These are phyloP conservation scores for Pachyrhynchus sulphureomaculatus DNA, from an alignment of 1,140 invertebrate genomes.

Conservation along the genomic window DNA sequence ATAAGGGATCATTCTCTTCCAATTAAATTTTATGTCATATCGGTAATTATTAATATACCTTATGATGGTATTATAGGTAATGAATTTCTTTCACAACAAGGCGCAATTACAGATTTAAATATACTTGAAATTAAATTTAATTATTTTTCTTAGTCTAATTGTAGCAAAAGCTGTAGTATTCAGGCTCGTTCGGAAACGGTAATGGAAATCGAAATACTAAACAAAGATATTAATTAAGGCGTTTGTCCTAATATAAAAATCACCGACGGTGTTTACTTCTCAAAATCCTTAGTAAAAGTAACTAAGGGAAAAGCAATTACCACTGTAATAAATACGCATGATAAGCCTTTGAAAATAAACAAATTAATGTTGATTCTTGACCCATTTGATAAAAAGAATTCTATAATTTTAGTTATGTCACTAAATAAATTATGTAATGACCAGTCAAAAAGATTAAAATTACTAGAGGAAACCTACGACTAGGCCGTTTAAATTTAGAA, in stretches of 20 bases:
- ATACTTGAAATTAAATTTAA: background rate
- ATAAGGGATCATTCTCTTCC: background rate
- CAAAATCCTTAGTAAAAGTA: slow-evolving; percentile 21
- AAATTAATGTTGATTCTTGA: background rate
- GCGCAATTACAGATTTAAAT: background rate
- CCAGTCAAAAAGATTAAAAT: background rate
- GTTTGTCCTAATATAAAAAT: slow-evolving; percentile 18
- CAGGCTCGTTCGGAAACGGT: slow-evolving; percentile 5
- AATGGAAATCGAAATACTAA: slow-evolving; percentile 23
- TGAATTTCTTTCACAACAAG: background rate
- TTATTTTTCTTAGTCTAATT: background rate
- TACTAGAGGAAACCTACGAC: slow-evolving; percentile 8
- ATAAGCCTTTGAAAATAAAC: slow-evolving; percentile 1
- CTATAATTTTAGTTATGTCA: background rate
- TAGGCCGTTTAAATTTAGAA: slow-evolving; percentile 30
- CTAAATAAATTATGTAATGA: background rate
- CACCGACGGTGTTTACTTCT: slow-evolving; percentile 18
- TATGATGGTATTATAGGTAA: slow-evolving; percentile 1
- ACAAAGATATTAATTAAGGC: slow-evolving; percentile 20
- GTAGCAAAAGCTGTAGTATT: too few species aligned
- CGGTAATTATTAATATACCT: background rate
- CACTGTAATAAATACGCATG: slow-evolving; percentile 25
- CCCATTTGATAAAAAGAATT: slow-evolving; percentile 17
- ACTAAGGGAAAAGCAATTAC: slow-evolving; percentile 19
- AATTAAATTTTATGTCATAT: background rate